phyloP scores from a whole-genome alignment of 2,113 vertebrate species.

The Phalacrocorax carbo region DNA sequence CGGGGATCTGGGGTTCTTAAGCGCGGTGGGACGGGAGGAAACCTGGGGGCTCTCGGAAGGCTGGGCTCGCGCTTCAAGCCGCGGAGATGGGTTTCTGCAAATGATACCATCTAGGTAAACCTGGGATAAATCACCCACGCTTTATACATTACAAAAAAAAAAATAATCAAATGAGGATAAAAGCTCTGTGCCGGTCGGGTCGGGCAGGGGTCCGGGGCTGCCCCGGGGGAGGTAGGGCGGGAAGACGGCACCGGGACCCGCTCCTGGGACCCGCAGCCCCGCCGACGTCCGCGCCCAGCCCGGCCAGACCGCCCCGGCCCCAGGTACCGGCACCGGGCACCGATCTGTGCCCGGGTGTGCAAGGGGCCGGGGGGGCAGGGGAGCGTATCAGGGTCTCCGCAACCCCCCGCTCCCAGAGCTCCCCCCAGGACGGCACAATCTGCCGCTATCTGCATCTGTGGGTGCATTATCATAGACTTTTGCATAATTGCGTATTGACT shows the following conservation, averaged over 20 bases:
- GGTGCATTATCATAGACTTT: neutral
- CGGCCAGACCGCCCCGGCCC: no score
- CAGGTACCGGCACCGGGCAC: neutral
- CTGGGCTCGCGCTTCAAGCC: neutral
- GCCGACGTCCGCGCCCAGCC: no score
- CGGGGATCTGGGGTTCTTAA: neutral
- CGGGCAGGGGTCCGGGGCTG: no score
- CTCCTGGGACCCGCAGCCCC: no score
- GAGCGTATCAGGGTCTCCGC: neutral
- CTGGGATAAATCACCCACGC: neutral
- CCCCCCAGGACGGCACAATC: neutral
- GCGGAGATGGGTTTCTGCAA: neutral
- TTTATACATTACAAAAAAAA: neutral
- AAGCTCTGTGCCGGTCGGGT: neutral
- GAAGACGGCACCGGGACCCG: slow-evolving; percentile 46
- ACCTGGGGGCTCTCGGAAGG: neutral
- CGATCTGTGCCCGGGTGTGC: neutral
- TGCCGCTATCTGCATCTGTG: neutral
- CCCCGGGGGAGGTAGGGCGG: no score
- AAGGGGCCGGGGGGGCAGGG: neutral
- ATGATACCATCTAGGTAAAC: neutral
- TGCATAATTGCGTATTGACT: slow-evolving; percentile 54
- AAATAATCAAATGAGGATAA: neutral
- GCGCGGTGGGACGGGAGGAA: neutral
- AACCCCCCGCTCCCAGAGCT: rapidly evolving